Evolutionary conservation across 2,113 vertebrate genomes (phyloP).

Genomic region (Tringa solitaria): DNA sequence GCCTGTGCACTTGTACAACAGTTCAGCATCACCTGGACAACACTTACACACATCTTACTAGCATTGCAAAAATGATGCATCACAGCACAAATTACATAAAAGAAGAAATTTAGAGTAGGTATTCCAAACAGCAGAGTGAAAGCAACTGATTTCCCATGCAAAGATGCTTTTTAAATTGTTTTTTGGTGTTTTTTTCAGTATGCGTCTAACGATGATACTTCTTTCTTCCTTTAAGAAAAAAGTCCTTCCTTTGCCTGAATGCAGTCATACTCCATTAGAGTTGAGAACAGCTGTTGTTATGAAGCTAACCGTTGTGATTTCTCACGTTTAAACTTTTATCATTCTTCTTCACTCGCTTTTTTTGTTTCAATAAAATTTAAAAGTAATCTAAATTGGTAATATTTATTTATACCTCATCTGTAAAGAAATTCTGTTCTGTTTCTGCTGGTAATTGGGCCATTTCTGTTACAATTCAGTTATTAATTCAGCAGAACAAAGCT

Average conservation of each 20-base stretch:
- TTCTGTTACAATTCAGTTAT: neutral
- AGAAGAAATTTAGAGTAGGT: neutral
- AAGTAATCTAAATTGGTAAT: neutral
- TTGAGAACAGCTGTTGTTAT: neutral
- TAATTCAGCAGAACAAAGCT: slow-evolving; percentile 28
- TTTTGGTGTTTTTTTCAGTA: fast-evolving
- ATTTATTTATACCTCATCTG: neutral
- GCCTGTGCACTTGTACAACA: neutral
- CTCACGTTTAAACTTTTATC: neutral
- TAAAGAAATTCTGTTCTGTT: neutral
- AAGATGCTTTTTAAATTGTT: neutral
- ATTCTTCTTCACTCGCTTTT: neutral
- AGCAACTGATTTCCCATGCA: neutral
- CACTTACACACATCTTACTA: neutral
- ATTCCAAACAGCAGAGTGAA: neutral
- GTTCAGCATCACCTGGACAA: neutral
- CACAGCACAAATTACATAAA: neutral
- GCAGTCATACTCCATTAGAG: neutral
- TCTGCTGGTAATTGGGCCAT: neutral
- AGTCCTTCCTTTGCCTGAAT: neutral
- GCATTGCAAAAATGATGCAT: neutral
- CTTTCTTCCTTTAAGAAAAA: neutral
- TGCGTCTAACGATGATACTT: neutral
- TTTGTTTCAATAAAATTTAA: neutral
- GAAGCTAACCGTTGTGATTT: neutral